Percentiles rank a stretch among this genome's conserved stretches.
Evolutionary conservation across 2,113 vertebrate species (phyloP).

Genomic region (Corythornis vintsioides): DNA sequence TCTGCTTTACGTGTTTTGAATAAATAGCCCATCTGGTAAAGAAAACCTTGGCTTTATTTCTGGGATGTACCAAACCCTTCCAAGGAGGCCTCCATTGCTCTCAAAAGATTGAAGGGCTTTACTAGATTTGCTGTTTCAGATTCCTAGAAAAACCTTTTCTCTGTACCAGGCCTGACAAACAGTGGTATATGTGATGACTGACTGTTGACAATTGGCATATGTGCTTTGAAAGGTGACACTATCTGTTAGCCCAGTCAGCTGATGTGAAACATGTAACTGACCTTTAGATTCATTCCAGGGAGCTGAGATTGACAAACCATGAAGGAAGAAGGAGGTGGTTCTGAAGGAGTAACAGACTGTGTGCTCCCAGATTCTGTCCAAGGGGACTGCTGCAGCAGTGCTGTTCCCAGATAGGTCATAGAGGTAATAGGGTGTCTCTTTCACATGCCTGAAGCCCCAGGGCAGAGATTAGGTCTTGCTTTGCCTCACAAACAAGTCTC

Average conservation of each 20-base stretch:
- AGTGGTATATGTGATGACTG: not conserved
- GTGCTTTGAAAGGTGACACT: not conserved
- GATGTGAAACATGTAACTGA: not conserved
- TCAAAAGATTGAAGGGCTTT: not conserved
- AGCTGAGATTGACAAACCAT: not conserved
- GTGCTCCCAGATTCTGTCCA: not conserved
- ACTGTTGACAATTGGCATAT: not conserved
- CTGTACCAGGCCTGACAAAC: not conserved
- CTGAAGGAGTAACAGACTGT: not conserved
- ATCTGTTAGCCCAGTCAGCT: not conserved
- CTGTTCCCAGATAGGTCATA: not conserved
- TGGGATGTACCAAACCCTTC: not conserved
- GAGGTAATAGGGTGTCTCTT: not conserved
- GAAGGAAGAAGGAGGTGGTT: not conserved
- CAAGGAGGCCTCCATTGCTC: not conserved
- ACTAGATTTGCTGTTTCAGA: not conserved
- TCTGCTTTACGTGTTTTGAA: not conserved
- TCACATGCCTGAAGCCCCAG: not conserved
- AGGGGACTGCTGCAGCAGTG: not conserved
- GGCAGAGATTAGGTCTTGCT: not conserved
- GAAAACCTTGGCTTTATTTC: not conserved
- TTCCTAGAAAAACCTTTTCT: not conserved
- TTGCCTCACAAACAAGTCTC: not conserved
- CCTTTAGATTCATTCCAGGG: conserved; percentile 50
- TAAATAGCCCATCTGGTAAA: not conserved